Evolutionary conservation across 1,140 invertebrate genomes (phyloP).

Genomic region (Procambarus clarkii): DNA sequence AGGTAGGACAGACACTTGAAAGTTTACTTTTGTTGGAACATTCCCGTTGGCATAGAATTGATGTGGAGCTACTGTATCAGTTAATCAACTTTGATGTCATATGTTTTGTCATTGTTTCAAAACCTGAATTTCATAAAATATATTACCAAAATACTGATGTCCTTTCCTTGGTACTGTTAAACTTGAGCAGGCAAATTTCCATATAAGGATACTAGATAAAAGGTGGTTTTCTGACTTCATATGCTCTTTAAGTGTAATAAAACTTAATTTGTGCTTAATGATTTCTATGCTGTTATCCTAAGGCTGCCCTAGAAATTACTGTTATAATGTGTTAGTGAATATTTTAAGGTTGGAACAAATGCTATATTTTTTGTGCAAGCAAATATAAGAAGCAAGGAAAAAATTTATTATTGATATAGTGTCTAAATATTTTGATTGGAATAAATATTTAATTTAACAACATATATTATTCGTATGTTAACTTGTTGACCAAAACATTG

Average conservation of each 20-base stretch:
- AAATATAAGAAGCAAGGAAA: not conserved
- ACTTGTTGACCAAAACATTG: no score
- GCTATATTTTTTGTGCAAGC: constrained; percentile 12
- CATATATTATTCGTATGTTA: no score
- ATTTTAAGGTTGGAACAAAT: not conserved
- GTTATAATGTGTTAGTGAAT: not conserved
- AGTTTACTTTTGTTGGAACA: constrained; percentile 61
- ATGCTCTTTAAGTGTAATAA: constrained; percentile 71
- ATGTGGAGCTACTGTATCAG: constrained; percentile 58
- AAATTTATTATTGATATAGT: not conserved
- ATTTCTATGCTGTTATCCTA: constrained; percentile 57
- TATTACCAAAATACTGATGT: constrained; percentile 46
- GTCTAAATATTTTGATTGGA: constrained; percentile 1
- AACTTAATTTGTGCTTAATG: constrained; percentile 68
- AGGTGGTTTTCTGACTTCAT: constrained; percentile 50
- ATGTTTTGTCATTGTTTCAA: constrained; percentile 47
- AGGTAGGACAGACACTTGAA: constrained; percentile 39
- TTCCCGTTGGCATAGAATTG: constrained; percentile 66
- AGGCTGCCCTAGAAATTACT: constrained; percentile 3
- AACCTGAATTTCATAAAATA: constrained; percentile 41
- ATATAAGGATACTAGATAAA: constrained; percentile 32
- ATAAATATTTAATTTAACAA: not conserved
- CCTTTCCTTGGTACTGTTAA: constrained; percentile 34
- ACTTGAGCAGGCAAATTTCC: constrained; percentile 51
- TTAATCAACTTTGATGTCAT: constrained; percentile 48